A percentile compares a stretch with the other conserved stretches of the same genome.
Conservation (phyloP, 2,113 vertebrate genomes). For the Rhinoderma darwinii region DNA sequence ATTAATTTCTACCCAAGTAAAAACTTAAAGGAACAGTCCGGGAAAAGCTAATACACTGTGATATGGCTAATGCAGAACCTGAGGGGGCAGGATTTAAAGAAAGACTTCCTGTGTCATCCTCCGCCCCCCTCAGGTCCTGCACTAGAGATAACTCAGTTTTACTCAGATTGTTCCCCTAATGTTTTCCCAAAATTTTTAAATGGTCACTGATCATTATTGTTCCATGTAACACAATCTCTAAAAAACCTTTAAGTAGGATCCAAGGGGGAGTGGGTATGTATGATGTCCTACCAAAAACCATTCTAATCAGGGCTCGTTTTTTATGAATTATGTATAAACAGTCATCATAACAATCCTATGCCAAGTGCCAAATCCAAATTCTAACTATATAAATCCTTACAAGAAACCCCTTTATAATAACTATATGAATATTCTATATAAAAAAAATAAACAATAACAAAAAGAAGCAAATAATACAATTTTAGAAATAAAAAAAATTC, state of each 20-base stretch:
- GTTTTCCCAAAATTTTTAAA: too few species aligned
- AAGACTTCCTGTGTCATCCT: too few species aligned
- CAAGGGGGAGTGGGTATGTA: too few species aligned
- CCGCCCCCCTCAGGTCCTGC: too few species aligned
- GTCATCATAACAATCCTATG: background rate
- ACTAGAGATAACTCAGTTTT: too few species aligned
- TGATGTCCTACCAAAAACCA: too few species aligned
- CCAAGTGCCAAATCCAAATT: background rate
- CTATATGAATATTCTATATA: background rate
- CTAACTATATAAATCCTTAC: background rate
- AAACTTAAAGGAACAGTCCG: background rate
- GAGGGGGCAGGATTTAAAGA: too few species aligned
- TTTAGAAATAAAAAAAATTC: background rate
- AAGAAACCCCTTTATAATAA: background rate
- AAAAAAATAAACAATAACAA: background rate
- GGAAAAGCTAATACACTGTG: too few species aligned
- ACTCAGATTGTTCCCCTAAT: too few species aligned
- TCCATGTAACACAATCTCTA: background rate
- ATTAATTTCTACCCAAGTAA: background rate
- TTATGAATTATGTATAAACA: background rate
- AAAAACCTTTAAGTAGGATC: too few species aligned
- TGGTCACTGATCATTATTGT: too few species aligned
- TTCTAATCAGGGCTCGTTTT: background rate
- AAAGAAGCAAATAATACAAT: background rate
- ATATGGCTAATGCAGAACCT: too few species aligned